Base-by-base conservation (phyloP, 2,888 invertebrate species). In the Geophilus truncorum region DNA sequence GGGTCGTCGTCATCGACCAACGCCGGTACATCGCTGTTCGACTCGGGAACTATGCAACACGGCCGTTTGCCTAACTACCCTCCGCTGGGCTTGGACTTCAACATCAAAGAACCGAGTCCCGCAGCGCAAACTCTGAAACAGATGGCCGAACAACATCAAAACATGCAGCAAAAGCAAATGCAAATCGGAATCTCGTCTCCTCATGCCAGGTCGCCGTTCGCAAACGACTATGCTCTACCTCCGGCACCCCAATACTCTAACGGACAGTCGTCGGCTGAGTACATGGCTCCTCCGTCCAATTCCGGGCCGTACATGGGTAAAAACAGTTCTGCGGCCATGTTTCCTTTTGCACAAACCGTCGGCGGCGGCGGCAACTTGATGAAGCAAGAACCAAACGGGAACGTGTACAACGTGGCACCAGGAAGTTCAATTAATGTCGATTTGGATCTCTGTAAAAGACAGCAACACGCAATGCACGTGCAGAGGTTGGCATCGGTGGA, bases 91-190 rank as follows among this genome's bases (percentile, higher is more conserved):
- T 34, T 83, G 57, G 83, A 84, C 57, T 84, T 84, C 78, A 82
- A 82, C 21, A 32, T 82, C 10, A 82, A 81, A 5, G 84, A 84
- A 32, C 82, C 83, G 1, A 95, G 95, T 82, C 94, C 96, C 28
- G 97, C 97, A 0, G 96, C 97, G 78, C 96, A 97, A 88, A 97
- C 96, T 0, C 89, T 97, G 80, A 97, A 97, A 87, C 96, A 97
- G 85, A 96, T 97, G 96, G 97, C 97, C 51, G 96, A 97, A 87
- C 97, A 97, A 87, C 97, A 97, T 88, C 96, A 96, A 88, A 95
- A 94, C 88, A 93, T 84, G 82, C 84, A 84, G 80, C 84, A 84
- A 79, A 83, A 83, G 28, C 83, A 82, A 62, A 78, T 80, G 7
- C 80, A 80, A 57, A 32, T 83, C 1, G 82, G 82, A 10, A 62